Base-by-base conservation (phyloP, 2,797 vertebrate genomes). In the Diceros bicornis region DNA sequence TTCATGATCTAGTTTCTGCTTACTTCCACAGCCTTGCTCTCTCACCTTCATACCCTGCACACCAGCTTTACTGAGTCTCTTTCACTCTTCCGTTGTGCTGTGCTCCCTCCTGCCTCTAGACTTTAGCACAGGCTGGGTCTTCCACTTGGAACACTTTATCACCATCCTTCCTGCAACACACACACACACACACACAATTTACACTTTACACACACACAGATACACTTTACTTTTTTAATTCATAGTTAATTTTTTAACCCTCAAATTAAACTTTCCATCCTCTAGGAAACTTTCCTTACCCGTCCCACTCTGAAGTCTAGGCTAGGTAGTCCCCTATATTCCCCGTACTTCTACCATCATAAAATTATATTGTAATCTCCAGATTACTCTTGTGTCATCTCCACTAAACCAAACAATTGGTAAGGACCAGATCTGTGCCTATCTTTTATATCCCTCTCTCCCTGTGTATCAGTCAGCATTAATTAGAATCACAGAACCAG, bases 231-330 rank as follows among this genome's bases (percentile, higher is more conserved):
- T 74, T 69, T 88, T 23, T 79, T 55, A 74, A 86, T 44, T 78
- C n/a, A 37, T 69, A 29, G 41, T 75, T 72, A 57, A 41, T 5
- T 66, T 95, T 82, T 84, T 29, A 47, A 84, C 20, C 91, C 20
- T 78, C 52, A 88, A 47, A 55, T 79, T 62, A 88, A 91, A 84
- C 14, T 83, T 97, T 66, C 23, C 50, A 44, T 52, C 52, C 20
- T 81, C 37, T 50, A 71, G 25, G 6, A 85, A 84, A 12, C 13
- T 18, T 69, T 69, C 11, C 4, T 84, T 71, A 81, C 9, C 23
- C 7, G 12, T n/a, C 23, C 21, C 4, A 82, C 61, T 37, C 32
- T 69, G 32, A 86, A 71, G 44, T 82, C 50, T 93, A 57, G 17
- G 25, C 4, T 74, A 79, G n/a, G 29, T 34, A 79, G 64, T 17